Evolutionary conservation across 1,140 invertebrate species (phyloP), one percentile per base, ranked within the genome.

Genomic region (Caenorhabditis brenneri): DNA sequence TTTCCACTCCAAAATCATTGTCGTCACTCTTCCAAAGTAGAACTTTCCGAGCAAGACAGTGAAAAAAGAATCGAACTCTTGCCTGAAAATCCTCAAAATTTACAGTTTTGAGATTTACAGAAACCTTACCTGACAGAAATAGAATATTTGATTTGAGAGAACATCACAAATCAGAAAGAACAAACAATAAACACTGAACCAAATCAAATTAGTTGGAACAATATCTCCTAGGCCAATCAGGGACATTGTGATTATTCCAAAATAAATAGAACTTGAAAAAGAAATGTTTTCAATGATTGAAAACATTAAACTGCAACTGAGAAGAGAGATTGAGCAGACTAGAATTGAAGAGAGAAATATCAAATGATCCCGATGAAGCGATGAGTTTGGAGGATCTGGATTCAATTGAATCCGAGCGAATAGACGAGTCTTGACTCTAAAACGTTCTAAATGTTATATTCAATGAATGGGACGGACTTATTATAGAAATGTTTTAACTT

Each of bases 141-240:
- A 74, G 24, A 74, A 74, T 42, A 74, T 46, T 9, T 74, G 65
- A 74, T 74, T 74, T 24, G 65, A 74, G 10, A 74, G 6, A 9
- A 74, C 36, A n/a, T 74, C 65, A 42, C 36, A 46, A 27, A 74
- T 27, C 0, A 74, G n/a, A n/a, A 74, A 74, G 22, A 74, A 74
- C 0, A 42, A 39, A 24, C 36, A 39, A 74, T 74, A 74, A 24
- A 12, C 65, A 74, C 19, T 42, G 65, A 74, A 74, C 36, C 36
- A 74, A 12, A 74, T 9, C 2, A 74, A 19, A 46, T 74, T 42
- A 1, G 33, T 74, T 3, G 65, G 65, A 12, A 74, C 65, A 42
- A 74, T 74, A 42, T 74, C 65, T 10, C 65, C 65, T 2, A 74
- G 24, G 15, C 65, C 36, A 42, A 74, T 74, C 4, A 39, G 36